Percentiles rank a stretch among this genome's conserved stretches.
These are phyloP conservation scores for Trichopria drosophilae DNA, from an alignment of 2,888 invertebrate species.

Conservation along the genomic window DNA sequence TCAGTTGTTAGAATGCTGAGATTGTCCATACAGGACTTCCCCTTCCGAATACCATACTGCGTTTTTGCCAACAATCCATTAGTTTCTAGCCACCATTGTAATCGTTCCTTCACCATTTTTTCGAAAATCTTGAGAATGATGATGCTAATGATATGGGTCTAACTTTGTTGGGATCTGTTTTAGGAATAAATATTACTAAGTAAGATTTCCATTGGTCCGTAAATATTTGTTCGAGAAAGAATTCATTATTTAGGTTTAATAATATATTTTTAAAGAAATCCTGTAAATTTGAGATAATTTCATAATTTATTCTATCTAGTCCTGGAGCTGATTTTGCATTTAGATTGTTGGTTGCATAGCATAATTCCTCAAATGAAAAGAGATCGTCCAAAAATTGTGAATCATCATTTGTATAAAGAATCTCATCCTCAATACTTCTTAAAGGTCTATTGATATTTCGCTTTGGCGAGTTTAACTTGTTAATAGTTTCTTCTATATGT, in stretches of 20 bases:
- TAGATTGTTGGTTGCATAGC: slow-evolving; percentile 5
- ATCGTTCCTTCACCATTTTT: slow-evolving; percentile 20
- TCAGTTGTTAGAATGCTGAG: no score
- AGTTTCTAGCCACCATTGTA: slow-evolving; percentile 20
- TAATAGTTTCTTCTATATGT: slow-evolving; percentile 4
- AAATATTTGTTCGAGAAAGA: slow-evolving; percentile 8
- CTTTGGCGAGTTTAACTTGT: slow-evolving; percentile 3
- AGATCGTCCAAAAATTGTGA: no score
- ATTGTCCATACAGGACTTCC: no score
- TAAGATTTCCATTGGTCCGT: slow-evolving; percentile 25
- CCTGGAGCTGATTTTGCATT: slow-evolving; percentile 20
- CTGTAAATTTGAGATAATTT: slow-evolving; percentile 8
- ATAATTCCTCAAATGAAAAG: slow-evolving; percentile 15
- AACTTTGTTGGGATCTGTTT: slow-evolving; percentile 15
- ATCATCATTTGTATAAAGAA: no score
- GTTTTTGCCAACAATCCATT: slow-evolving; percentile 5
- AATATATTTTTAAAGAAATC: slow-evolving; percentile 18
- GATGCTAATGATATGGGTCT: slow-evolving; percentile 30
- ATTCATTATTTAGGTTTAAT: slow-evolving; percentile 20
- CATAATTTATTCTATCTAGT: slow-evolving; percentile 20
- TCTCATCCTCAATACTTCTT: not conserved
- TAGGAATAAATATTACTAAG: slow-evolving; percentile 27
- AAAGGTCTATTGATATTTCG: not conserved
- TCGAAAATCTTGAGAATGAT: slow-evolving; percentile 25
- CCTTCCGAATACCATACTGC: slow-evolving; percentile 25